Percentiles rank a stretch among this genome's conserved stretches.
Evolutionary conservation across 2,888 invertebrate species (phyloP).

Genomic region (Heliconius sara): DNA sequence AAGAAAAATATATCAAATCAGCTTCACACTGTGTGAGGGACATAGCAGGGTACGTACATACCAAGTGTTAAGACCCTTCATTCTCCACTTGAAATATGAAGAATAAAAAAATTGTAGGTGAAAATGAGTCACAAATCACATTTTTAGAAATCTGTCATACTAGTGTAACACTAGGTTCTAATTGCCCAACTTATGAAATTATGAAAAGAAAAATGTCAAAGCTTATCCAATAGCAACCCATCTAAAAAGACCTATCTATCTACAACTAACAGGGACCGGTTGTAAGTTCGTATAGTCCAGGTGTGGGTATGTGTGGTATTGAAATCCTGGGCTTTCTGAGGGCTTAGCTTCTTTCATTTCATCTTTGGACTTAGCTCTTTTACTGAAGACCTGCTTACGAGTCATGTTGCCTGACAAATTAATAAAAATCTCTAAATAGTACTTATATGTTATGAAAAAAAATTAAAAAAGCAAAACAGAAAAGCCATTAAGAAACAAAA

Average conservation of each 20-base stretch:
- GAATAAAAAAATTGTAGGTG: too few species aligned
- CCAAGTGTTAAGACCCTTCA: too few species aligned
- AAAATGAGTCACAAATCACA: too few species aligned
- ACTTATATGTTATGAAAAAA: not conserved
- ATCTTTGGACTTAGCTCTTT: conserved; percentile 59
- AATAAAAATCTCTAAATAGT: conserved; percentile 39
- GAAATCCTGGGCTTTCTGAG: conserved; percentile 29
- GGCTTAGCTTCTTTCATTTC: conserved; percentile 65
- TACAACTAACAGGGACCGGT: conserved; percentile 76
- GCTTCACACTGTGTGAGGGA: too few species aligned
- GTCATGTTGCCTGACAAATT: conserved; percentile 70
- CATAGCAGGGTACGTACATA: too few species aligned
- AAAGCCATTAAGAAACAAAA: conserved; percentile 14
- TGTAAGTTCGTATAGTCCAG: conserved; percentile 75
- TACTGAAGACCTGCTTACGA: conserved; percentile 68
- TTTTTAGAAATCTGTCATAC: too few species aligned
- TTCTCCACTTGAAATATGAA: too few species aligned
- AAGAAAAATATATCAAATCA: not conserved
- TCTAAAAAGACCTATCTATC: conserved; percentile 41
- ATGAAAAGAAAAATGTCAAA: conserved; percentile 9
- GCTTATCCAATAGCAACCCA: not conserved
- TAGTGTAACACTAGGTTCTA: too few species aligned
- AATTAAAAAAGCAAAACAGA: conserved; percentile 11
- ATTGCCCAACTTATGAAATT: not conserved
- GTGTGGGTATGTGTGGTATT: conserved; percentile 65